phyloP scores from a whole-genome alignment of 1,140 invertebrate genomes.

The Homalodisca vitripennis region DNA sequence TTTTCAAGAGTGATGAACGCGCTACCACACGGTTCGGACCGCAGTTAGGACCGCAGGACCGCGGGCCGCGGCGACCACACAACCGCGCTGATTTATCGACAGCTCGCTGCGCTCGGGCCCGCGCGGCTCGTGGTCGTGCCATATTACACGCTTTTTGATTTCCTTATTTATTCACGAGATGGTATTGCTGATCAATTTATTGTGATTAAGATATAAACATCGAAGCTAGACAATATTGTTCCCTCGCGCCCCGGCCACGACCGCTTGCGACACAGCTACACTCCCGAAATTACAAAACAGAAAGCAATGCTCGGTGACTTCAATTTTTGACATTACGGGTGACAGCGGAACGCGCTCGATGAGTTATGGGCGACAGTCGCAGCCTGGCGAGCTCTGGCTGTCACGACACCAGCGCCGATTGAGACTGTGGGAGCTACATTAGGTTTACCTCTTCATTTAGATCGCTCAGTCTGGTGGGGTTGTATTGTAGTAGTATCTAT shows the following conservation, averaged over 20 bases:
- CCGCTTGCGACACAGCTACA: not conserved
- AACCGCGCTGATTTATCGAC: conserved; percentile 12
- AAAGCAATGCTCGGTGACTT: not conserved
- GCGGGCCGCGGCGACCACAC: not conserved
- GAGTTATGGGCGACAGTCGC: not conserved
- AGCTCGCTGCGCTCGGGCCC: not conserved
- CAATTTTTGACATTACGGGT: not conserved
- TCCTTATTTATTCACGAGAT: conserved; percentile 31
- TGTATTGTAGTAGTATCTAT: no score
- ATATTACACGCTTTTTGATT: conserved; percentile 32
- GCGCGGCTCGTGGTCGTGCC: conserved; percentile 15
- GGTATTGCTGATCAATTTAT: conserved; percentile 28
- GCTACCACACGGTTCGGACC: no score
- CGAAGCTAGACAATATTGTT: conserved; percentile 19
- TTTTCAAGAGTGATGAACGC: no score
- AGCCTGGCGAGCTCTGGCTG: not conserved
- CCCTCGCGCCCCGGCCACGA: not conserved
- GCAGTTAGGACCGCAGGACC: not conserved
- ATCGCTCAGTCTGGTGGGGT: no score
- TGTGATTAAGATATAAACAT: conserved; percentile 29
- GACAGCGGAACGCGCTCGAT: not conserved
- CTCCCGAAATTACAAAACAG: not conserved
- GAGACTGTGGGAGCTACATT: no score
- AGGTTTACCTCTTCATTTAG: no score
- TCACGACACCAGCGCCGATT: no score